phyloP scores from a whole-genome alignment of 2,888 invertebrate genomes.

The Aphidius colemani region DNA sequence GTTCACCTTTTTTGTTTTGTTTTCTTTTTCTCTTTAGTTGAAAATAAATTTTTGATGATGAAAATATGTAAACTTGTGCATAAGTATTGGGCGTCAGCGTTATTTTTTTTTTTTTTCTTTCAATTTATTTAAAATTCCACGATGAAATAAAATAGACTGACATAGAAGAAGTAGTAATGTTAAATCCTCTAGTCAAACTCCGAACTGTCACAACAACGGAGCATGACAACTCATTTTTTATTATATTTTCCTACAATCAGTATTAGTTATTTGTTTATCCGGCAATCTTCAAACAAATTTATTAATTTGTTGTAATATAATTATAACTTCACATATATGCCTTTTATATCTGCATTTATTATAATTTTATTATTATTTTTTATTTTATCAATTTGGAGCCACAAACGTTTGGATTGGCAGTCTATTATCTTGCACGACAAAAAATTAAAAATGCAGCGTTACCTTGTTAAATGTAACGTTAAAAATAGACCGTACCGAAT shows the following conservation, averaged over 20 bases:
- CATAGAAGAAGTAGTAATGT: neutral
- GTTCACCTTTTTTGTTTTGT: neutral
- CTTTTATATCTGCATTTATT: neutral
- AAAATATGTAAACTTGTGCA: too few relatives aligned
- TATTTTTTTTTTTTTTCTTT: neutral
- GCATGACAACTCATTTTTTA: conserved; percentile 41
- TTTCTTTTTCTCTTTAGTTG: too few relatives aligned
- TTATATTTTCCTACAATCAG: too few relatives aligned
- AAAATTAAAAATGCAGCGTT: conserved; percentile 6
- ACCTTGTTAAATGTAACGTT: conserved; percentile 13
- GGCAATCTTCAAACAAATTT: conserved; percentile 1
- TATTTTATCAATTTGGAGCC: neutral
- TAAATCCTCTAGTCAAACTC: too few relatives aligned
- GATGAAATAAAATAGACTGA: neutral
- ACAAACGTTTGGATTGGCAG: neutral
- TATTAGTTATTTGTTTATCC: conserved; percentile 17
- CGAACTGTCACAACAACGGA: conserved; percentile 35
- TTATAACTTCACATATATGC: too few relatives aligned
- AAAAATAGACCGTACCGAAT: neutral
- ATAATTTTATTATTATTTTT: neutral
- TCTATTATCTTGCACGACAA: conserved; percentile 31
- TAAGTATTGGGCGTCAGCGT: too few relatives aligned
- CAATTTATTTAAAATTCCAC: neutral
- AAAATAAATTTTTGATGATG: too few relatives aligned
- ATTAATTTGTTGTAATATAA: conserved; percentile 26